Conservation (phyloP, 2,888 invertebrate genomes). For the Erannis defoliaria region DNA sequence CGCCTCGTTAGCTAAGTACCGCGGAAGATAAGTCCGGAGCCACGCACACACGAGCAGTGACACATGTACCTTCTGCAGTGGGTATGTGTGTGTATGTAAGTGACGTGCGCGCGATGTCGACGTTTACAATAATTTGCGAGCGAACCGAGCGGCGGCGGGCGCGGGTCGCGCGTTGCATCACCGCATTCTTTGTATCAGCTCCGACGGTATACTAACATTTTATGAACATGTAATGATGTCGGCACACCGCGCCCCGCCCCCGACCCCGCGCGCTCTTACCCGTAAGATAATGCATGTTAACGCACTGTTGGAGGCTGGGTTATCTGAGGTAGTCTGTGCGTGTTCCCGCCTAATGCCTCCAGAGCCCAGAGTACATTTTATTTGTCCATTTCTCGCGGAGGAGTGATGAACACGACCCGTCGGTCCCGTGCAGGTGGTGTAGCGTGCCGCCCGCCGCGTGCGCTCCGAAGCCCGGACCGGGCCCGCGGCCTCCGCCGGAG, state of each 20-base stretch:
- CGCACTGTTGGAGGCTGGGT: no score
- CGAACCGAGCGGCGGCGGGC: neutral
- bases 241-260: neutral
- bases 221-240: conserved; percentile 6
- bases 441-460: neutral
- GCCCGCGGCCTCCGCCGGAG: conserved; percentile 7
- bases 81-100: no score
- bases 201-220: neutral
- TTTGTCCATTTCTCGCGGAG: no score
- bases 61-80: no score
- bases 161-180: conserved; percentile 4
- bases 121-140: neutral
- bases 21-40: neutral
- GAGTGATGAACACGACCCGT: no score
- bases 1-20: neutral
- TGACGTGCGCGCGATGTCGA: no score
- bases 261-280: neutral
- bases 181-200: conserved; percentile 2
- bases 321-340: no score
- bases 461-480: conserved; percentile 13
- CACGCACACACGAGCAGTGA: no score
- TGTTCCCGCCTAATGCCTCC: no score
- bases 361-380: no score
- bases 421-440: no score
- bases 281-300: conserved; percentile 21